A percentile compares a stretch with the other conserved stretches of the same genome.
Conservation (phyloP, 2,113 vertebrate species). For the Nannobrachium achirus region DNA sequence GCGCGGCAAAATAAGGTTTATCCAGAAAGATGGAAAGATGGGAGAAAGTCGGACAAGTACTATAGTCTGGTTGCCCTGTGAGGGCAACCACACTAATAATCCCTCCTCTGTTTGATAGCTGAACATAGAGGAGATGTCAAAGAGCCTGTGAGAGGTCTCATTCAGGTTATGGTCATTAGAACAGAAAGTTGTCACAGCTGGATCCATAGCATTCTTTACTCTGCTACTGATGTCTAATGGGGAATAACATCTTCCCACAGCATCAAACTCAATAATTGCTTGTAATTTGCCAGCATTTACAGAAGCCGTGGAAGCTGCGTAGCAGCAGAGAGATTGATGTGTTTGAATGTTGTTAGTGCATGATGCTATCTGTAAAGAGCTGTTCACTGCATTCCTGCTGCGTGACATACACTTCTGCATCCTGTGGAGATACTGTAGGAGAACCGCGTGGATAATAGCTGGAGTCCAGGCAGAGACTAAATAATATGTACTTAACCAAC, state of each 20-base stretch:
- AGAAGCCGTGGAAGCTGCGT: slow-evolving; percentile 34
- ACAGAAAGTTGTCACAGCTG: slow-evolving; percentile 65
- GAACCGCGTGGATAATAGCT: no score
- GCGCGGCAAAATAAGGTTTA: no score
- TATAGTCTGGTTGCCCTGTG: no score
- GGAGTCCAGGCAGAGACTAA: not conserved
- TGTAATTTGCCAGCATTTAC: slow-evolving; percentile 47
- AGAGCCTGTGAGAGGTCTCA: slow-evolving; percentile 43
- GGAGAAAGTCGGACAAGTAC: no score
- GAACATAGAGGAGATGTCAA: slow-evolving; percentile 40
- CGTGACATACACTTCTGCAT: not conserved
- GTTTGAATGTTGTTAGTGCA: slow-evolving; percentile 21
- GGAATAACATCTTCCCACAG: slow-evolving; percentile 38
- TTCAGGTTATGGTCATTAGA: slow-evolving; percentile 53
- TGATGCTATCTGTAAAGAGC: slow-evolving; percentile 29
- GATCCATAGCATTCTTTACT: slow-evolving; percentile 47
- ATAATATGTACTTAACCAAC: not conserved
- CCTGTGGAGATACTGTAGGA: no score
- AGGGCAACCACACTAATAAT: no score
- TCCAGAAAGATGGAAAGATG: no score
- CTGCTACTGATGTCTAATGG: slow-evolving; percentile 29
- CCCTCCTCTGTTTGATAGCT: slow-evolving; percentile 49
- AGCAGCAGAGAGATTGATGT: slow-evolving; percentile 11
- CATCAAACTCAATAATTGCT: slow-evolving; percentile 48
- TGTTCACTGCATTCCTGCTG: slow-evolving; percentile 24